Evolutionary conservation across 2,888 invertebrate genomes (phyloP).

Genomic region (Acanthosepion pharaonis): DNA sequence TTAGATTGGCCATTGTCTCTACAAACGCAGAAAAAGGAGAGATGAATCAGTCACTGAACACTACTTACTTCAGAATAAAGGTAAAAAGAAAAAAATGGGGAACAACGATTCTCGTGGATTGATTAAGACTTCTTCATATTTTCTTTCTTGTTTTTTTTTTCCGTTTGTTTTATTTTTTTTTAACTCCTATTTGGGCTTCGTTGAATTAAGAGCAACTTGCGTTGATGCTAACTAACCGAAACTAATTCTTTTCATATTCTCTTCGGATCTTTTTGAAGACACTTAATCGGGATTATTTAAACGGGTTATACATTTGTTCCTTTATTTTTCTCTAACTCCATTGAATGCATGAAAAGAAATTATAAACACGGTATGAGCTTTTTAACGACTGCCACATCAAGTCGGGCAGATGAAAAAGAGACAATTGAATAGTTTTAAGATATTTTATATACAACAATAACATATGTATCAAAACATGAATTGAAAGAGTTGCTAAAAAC

Average conservation of each 20-base stretch:
- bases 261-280: not conserved
- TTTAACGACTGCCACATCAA: too few species aligned
- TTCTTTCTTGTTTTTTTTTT: not conserved
- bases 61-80: slow-evolving; percentile 2
- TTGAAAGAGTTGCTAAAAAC: too few species aligned
- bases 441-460: too few species aligned
- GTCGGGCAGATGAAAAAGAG: too few species aligned
- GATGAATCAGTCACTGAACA: not conserved
- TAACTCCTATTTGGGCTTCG: not conserved
- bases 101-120: not conserved
- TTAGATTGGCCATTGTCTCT: slow-evolving; percentile 18
- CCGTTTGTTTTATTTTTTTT: not conserved
- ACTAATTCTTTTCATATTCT: not conserved
- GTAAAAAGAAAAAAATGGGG: not conserved
- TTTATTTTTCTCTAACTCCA: not conserved
- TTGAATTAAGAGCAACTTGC: not conserved
- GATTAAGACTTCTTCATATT: not conserved
- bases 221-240: not conserved
- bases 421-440: too few species aligned
- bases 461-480: too few species aligned
- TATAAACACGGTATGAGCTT: not conserved
- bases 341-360: not conserved
- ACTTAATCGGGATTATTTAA: not conserved
- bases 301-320: not conserved
- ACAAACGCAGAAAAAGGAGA: not conserved